phyloP scores from a whole-genome alignment of 1,140 invertebrate species.

The Agrilus planipennis region DNA sequence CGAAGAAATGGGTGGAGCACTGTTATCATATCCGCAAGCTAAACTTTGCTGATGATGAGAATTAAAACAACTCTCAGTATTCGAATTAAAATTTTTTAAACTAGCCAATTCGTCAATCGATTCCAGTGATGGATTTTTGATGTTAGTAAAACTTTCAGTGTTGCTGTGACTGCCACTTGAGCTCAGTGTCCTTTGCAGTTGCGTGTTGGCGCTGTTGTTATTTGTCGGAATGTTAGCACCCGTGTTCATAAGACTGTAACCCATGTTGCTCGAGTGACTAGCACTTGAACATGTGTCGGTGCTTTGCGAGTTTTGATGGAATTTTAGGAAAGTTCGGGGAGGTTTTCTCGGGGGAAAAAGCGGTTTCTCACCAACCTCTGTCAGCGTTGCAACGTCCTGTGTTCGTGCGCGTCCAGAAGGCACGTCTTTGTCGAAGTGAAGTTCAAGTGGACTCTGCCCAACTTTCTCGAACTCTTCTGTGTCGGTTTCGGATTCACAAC shows the following conservation, averaged over 20 bases:
- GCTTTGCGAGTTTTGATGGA: slow-evolving; percentile 15
- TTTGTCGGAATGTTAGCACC: slow-evolving; percentile 9
- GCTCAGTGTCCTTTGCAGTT: slow-evolving; percentile 21
- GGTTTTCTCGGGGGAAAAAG: slow-evolving; percentile 30
- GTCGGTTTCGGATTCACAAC: slow-evolving; percentile 68
- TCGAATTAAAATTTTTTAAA: slow-evolving; percentile 24
- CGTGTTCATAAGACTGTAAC: too few species aligned
- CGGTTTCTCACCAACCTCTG: slow-evolving; percentile 30
- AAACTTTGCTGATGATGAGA: slow-evolving; percentile 27
- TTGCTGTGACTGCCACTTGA: slow-evolving; percentile 19
- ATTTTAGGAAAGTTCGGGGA: slow-evolving; percentile 30
- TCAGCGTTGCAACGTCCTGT: slow-evolving; percentile 32
- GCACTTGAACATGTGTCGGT: too few species aligned
- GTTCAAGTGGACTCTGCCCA: slow-evolving; percentile 44
- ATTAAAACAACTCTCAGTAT: slow-evolving; percentile 29
- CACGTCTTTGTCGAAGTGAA: slow-evolving; percentile 30
- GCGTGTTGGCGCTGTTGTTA: slow-evolving; percentile 5
- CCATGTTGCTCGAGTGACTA: too few species aligned
- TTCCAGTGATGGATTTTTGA: slow-evolving; percentile 30
- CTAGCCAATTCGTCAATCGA: slow-evolving; percentile 30
- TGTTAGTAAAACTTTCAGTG: slow-evolving; percentile 30
- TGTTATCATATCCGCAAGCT: neutral
- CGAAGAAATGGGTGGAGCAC: slow-evolving; percentile 12
- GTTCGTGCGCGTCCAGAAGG: slow-evolving; percentile 17
- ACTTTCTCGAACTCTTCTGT: slow-evolving; percentile 75